Base-by-base conservation (phyloP, 2,888 invertebrate species). In the Luperina nickerlii region DNA sequence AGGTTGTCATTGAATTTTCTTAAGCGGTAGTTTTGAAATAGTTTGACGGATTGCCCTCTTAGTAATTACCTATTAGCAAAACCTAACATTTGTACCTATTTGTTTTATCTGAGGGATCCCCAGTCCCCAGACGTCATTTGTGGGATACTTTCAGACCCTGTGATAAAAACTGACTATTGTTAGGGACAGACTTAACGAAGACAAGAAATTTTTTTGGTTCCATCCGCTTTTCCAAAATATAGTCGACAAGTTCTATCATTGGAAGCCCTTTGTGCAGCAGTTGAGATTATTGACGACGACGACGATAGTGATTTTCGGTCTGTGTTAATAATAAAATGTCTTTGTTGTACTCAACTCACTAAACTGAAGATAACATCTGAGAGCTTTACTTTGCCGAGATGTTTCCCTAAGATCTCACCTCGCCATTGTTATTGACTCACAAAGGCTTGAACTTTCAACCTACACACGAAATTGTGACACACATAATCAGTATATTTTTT, bases 401-500 rank as follows among this genome's bases (percentile, higher is more conserved):
- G 5, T 48, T 83, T 38, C 3, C 18, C 2, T 0, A 27, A 54
- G 32, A 45, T 54, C 9, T 54, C 32, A 68, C 20, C 68, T 57
- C 11, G 11, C 48, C 24, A 68, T 68, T 85, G 80, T 84, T 18
- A 32, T 66, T 57, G 4, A n/a, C 20, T 62, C 15, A 63, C 66
- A 72, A 86, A 73, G 54, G 45, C 60, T 73, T 57, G 38, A 81
- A 67, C 66, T 54, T 57, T 62, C 66, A 70, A 45, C 70, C 51
- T 3, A 57, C 62, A 63, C 45, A 20, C 11, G 8, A 86, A 60
- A 68, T 85, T 82, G 67, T 81, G 20, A 81, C 62, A 82, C 15
- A 82, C 13, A 60, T 77, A 63, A 77, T 67, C n/a, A n/a, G 38
- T 42, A 32, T 45, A 69, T 24, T 78, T 66, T 38, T 20, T 63